Conservation (phyloP, 2,113 vertebrate genomes). For the Pelmatolapia mariae region DNA sequence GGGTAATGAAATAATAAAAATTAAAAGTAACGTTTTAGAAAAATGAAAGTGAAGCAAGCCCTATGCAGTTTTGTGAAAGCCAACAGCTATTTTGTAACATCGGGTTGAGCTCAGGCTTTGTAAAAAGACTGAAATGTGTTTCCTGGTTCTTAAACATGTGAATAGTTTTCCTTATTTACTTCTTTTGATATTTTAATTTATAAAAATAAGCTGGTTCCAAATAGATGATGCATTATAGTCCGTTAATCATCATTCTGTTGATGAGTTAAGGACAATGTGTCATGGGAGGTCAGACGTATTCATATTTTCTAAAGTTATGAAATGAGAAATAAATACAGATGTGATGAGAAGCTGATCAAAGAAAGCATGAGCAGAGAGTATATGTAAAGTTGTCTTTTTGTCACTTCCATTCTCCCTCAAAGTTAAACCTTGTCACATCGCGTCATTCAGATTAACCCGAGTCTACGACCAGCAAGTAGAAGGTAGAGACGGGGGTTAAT, state of each 20-base stretch:
- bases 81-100: not conserved
- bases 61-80: not conserved
- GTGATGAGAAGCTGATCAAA: not conserved
- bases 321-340: not conserved
- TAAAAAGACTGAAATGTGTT: not conserved
- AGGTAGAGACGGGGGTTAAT: not conserved
- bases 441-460: not conserved
- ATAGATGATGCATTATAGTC: not conserved
- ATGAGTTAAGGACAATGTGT: not conserved
- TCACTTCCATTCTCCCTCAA: not conserved
- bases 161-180: not conserved
- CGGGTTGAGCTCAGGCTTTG: not conserved
- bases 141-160: not conserved
- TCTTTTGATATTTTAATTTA: not conserved
- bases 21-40: not conserved
- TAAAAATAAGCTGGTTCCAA: not conserved
- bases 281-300: rapidly evolving
- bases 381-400: not conserved
- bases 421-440: not conserved
- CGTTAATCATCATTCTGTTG: not conserved
- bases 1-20: not conserved
- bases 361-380: not conserved
- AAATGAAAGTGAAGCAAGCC: not conserved
- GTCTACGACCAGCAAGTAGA: not conserved
- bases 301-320: not conserved